Evolutionary conservation across 2,797 vertebrate genomes (phyloP), one percentile per base, ranked within the genome.

Genomic region (Squalus acanthias): DNA sequence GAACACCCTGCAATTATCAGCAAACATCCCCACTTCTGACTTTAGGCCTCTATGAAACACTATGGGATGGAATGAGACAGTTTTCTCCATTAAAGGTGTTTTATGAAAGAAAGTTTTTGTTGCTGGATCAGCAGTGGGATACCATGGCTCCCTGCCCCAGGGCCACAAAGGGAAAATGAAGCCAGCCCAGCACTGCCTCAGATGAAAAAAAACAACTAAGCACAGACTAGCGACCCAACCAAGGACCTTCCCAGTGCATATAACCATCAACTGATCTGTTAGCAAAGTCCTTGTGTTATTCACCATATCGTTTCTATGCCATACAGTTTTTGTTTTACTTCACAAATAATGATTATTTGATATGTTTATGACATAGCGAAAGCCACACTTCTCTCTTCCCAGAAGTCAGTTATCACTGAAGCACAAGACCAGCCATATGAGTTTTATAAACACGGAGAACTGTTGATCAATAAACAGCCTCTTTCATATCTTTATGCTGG

Each of bases 361-460:
- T 60, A 26, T 63, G 12, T 46, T 26, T 8, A 46, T 46, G n/a
- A 39, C 22, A 39, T 33, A 57, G 24, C 15, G 15, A 46, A 76
- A 72, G 26, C 2, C 46, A 1, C 9, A 53, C 12, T 65, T 29
- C 12, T 29, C 39, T 39, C 20, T 70, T 46, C 20, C 63, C 39
- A 46, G 65, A 69, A 63, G 26, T 0, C 46, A 46, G 10, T 74
- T 57, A 15, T 33, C 33, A 22, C 12, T 74, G 67, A 76, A 60
- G 50, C 50, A 76, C 70, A 76, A 76, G 94, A 95, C 46, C 70
- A 95, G 70, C 29, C 50, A 15, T 46, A 29, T 95, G 93, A 95
- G 1, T 95, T 57, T 53, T 53, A 20, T n/a, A 53, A 95, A 76
- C 29, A n/a, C 13, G 53, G 53, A 17, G 67, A 12, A 57, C 20